Conservation (phyloP, 37 sponge, comb jelly and placozoan genomes). For the Eunapius fragilis region DNA sequence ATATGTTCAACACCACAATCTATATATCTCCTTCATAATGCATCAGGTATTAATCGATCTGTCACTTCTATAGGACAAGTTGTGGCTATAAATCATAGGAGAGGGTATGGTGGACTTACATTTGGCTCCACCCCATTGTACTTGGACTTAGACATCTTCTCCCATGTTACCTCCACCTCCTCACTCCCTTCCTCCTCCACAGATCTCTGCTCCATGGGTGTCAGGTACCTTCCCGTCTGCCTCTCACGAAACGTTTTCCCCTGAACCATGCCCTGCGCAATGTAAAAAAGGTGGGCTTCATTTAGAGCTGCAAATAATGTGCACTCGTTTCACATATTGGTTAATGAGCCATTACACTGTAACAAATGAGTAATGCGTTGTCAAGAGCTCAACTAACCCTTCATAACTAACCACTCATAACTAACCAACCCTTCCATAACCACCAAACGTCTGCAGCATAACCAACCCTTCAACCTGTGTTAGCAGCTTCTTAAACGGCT, state of each 20-base stretch:
- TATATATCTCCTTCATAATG: no score
- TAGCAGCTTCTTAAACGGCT: conserved; percentile 80
- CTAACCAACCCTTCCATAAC: no score
- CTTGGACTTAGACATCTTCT: conserved; percentile 95
- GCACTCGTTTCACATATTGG: no score
- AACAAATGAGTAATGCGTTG: no score
- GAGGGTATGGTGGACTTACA: not conserved
- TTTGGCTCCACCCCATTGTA: conserved; percentile 88
- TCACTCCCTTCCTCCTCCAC: conserved; percentile 20
- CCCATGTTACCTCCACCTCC: conserved; percentile 64
- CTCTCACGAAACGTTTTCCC: conserved; percentile 59
- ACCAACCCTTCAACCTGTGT: conserved; percentile 50
- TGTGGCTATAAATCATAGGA: not conserved
- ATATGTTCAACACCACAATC: no score
- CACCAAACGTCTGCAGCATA: not conserved
- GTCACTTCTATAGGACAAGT: no score
- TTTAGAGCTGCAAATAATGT: not conserved
- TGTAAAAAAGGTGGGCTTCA: not conserved
- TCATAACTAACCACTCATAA: no score
- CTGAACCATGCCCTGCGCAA: conserved; percentile 81
- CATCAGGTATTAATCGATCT: no score
- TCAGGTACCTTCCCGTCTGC: conserved; percentile 54
- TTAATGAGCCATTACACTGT: no score
- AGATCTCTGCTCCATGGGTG: conserved; percentile 46
- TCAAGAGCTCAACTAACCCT: no score